Base-by-base conservation (phyloP, 2,888 invertebrate species). In the Halocaridina rubra region DNA sequence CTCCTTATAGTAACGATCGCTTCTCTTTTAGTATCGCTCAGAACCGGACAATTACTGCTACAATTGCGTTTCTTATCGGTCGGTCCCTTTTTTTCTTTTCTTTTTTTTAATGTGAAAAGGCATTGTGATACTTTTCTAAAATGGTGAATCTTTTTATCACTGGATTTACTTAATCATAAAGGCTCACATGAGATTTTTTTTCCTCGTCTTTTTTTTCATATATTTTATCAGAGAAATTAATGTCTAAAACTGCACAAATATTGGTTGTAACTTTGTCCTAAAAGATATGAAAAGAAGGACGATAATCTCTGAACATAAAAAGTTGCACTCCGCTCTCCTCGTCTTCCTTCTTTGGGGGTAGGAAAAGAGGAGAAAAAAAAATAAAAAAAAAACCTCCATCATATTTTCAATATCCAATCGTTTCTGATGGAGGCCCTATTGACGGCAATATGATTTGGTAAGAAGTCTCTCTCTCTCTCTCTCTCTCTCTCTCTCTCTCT, bases 391-490 rank as follows among this genome's bases (percentile, higher is more conserved):
- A 74, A 57, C 76, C 46, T 69, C 76, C 75, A 75, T 69, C 81
- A 64, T 67, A 76, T 76, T 81, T 76, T 76, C 76, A 76, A 76
- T 76, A 81, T 76, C 81, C 76, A 81, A 76, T 76, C 81, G 75
- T 64, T 53, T 69, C 74, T 75, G 76, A 69, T 69, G 81, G 81
- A 81, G 81, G 30, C 81, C 67, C 81, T 64, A 81, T 81, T 81
- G 81, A 81, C 81, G 81, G 75, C 75, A 80, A 69, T 81, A 81
- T 81, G 81, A 81, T 81, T 81, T 76, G 67, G 76, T 81, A 81
- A 81, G 81, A 75, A 81, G 61, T 67, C 67, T 27, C 30, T 67
- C 39, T 53, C 75, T 24, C 27, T 75, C 53, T 33, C 53, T 75
- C 27, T 75, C 75, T 39, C 75, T 46, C 57, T 39, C 53, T 39